Conservation (phyloP, 2,113 vertebrate species). For the Nematolebias whitei region DNA sequence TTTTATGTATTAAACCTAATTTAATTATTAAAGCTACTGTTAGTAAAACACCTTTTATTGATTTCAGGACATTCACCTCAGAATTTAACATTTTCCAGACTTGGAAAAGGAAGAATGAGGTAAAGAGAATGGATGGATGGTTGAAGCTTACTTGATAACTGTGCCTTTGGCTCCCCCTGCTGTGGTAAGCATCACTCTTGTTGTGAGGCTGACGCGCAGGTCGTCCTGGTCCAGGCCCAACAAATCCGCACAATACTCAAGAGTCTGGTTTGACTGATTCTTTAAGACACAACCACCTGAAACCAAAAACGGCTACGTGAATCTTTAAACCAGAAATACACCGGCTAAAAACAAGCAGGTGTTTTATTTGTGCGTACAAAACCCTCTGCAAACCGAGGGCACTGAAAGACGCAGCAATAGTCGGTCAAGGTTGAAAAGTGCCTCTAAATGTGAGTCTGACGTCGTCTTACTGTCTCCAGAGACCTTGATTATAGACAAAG, state of each 20-base stretch:
- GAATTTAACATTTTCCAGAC: too few species aligned
- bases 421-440: neutral
- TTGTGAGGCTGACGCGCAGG: constrained; percentile 91
- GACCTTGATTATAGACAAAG: neutral
- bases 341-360: neutral
- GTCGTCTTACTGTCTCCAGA: neutral
- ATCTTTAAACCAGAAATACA: neutral
- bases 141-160: constrained; percentile 94
- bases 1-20: constrained; percentile 27
- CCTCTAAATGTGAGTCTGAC: neutral
- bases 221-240: constrained; percentile 93
- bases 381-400: too few species aligned
- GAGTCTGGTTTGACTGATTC: constrained; percentile 84
- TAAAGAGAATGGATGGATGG: too few species aligned
- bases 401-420: too few species aligned
- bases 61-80: constrained; percentile 1
- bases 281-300: constrained; percentile 91
- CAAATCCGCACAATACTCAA: constrained; percentile 89
- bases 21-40: constrained; percentile 10
- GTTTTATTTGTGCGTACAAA: too few species aligned
- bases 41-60: neutral
- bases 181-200: constrained; percentile 96
- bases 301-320: constrained; percentile 12
- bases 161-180: constrained; percentile 99
- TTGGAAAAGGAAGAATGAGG: too few species aligned